A percentile compares a stretch with the other conserved stretches of the same genome.
Evolutionary conservation across 2,113 vertebrate genomes (phyloP).

Genomic region (Amia ocellicauda): DNA sequence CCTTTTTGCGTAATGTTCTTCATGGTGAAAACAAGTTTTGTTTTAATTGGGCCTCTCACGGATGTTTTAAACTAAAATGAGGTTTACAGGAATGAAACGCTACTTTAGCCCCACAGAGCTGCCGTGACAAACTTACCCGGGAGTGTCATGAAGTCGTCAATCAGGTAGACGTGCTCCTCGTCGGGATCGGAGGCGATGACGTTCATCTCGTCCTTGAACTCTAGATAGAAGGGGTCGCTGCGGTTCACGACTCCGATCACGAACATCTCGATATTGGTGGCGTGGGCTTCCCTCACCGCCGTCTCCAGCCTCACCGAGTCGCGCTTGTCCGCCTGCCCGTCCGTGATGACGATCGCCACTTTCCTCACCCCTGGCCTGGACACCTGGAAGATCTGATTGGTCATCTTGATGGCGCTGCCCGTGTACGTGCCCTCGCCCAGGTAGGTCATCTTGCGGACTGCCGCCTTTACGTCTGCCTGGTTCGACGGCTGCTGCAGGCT

Average conservation of each 20-base stretch:
- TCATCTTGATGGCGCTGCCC: constrained; percentile 66
- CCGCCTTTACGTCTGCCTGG: constrained; percentile 59
- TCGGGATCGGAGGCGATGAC: constrained; percentile 75
- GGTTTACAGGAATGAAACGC: too few species aligned
- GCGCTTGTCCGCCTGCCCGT: constrained; percentile 66
- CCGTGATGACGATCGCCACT: constrained; percentile 74
- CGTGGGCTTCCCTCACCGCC: constrained; percentile 51
- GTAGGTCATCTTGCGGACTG: constrained; percentile 71
- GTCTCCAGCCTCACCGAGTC: constrained; percentile 57
- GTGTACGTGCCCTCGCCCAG: constrained; percentile 80
- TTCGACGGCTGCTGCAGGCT: constrained; percentile 58
- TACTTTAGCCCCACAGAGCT: too few species aligned
- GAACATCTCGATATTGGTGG: constrained; percentile 63
- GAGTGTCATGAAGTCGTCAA: constrained; percentile 74
- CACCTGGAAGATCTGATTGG: constrained; percentile 57
- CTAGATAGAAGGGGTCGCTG: constrained; percentile 56
- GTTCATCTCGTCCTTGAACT: constrained; percentile 71
- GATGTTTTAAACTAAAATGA: too few species aligned
- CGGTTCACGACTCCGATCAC: constrained; percentile 72
- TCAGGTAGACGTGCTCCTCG: constrained; percentile 69
- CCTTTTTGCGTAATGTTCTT: too few species aligned
- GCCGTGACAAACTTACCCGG: constrained; percentile 61
- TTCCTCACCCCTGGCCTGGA: constrained; percentile 62
- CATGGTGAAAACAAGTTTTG: too few species aligned
- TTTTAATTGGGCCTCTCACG: too few species aligned